These are phyloP conservation scores for Nezara viridula DNA, from an alignment of 2,888 invertebrate genomes.

Conservation along the genomic window DNA sequence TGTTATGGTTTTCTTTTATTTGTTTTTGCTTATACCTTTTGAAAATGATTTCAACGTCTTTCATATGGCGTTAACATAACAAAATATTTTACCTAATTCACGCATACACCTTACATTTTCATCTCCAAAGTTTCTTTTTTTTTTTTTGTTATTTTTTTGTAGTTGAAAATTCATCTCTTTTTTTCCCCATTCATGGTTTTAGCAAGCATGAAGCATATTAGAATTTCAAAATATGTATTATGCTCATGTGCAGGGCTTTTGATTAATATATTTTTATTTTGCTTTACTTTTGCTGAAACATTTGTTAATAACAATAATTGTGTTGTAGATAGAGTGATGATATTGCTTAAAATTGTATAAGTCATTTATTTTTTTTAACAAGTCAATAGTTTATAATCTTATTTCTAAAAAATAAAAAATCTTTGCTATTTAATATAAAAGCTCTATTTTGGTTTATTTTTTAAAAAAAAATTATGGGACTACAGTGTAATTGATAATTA, in stretches of 20 bases:
- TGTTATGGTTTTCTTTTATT: not conserved
- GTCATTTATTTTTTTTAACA: conserved; percentile 1
- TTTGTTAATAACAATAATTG: conserved; percentile 32
- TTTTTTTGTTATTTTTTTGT: not conserved
- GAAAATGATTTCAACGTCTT: not conserved
- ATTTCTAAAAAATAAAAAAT: no score
- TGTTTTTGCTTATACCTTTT: not conserved
- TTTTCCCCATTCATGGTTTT: conserved; percentile 41
- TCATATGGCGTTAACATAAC: not conserved
- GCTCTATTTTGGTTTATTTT: not conserved
- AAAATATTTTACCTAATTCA: conserved; percentile 42
- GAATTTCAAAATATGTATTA: conserved; percentile 29
- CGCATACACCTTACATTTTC: conserved; percentile 39
- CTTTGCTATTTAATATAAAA: not conserved
- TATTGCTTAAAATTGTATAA: conserved; percentile 8
- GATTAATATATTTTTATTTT: conserved; percentile 15
- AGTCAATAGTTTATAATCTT: not conserved
- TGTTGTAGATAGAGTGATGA: conserved; percentile 39
- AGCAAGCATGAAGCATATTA: conserved; percentile 57
- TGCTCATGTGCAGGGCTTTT: conserved; percentile 41
- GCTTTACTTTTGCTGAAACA: conserved; percentile 48
- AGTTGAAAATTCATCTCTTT: not conserved
- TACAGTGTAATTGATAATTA: not conserved
- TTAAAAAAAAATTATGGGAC: conserved; percentile 38
- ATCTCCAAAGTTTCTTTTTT: conserved; percentile 37